These are phyloP conservation scores for Zhengitettix transpicula DNA, from an alignment of 2,888 invertebrate species.

Conservation along the genomic window DNA sequence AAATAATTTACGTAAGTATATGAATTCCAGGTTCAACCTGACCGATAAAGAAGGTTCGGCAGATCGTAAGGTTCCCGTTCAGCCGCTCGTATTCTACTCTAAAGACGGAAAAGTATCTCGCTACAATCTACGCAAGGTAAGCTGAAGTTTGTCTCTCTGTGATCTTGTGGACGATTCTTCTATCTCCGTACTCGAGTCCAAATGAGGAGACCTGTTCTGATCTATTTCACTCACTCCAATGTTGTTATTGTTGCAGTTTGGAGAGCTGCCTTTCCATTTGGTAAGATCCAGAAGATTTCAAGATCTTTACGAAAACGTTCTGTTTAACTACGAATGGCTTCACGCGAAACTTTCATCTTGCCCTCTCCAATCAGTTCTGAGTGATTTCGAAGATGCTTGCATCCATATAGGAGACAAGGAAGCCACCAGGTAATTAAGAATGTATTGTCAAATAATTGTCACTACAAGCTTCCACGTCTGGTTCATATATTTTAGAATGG, in stretches of 20 bases:
- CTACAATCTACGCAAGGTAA: slow-evolving; percentile 86
- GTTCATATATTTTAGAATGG: no score
- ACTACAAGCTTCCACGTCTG: no score
- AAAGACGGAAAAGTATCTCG: slow-evolving; percentile 78
- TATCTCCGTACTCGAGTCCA: no score
- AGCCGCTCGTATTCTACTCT: slow-evolving; percentile 78
- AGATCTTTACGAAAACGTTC: slow-evolving; percentile 76
- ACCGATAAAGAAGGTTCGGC: slow-evolving; percentile 80
- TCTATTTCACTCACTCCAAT: no score
- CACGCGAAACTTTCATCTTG: slow-evolving; percentile 92
- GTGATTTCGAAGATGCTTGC: slow-evolving; percentile 90
- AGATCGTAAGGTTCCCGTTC: slow-evolving; percentile 86
- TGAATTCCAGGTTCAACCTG: slow-evolving; percentile 43
- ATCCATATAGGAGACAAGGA: slow-evolving; percentile 66
- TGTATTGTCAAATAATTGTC: no score
- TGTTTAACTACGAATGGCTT: slow-evolving; percentile 96
- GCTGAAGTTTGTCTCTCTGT: slow-evolving; percentile 8
- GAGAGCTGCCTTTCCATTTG: slow-evolving; percentile 88
- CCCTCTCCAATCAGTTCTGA: slow-evolving; percentile 83
- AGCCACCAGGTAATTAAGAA: slow-evolving; percentile 42
- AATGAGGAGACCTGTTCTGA: no score
- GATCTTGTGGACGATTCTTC: no score
- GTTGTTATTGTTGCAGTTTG: slow-evolving; percentile 42
- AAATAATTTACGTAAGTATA: no score
- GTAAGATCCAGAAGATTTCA: slow-evolving; percentile 78